These are phyloP conservation scores for Anhinga rufa DNA, from an alignment of 2,113 vertebrate species.

Conservation along the genomic window DNA sequence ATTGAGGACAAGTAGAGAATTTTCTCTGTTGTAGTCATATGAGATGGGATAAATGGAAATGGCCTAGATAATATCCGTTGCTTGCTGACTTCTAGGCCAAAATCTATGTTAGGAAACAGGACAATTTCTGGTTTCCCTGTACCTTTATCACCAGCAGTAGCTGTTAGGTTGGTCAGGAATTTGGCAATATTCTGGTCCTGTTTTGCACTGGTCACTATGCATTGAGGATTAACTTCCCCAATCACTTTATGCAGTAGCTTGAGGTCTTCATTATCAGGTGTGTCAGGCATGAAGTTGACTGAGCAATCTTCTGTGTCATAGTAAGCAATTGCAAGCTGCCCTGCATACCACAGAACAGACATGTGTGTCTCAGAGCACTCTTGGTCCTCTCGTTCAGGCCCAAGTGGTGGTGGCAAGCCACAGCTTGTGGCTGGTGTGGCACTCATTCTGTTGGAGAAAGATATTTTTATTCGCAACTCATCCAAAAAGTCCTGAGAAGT, in stretches of 20 bases:
- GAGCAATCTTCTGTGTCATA: conserved; percentile 86
- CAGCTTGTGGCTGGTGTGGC: background rate
- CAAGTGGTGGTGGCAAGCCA: background rate
- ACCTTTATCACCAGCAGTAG: conserved; percentile 52
- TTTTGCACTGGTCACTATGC: conserved; percentile 90
- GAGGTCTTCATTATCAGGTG: conserved; percentile 80
- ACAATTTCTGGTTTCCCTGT: conserved; percentile 78
- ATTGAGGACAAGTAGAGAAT: conserved; percentile 88
- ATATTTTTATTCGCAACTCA: background rate
- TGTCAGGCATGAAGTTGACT: conserved; percentile 86
- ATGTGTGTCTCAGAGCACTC: conserved; percentile 74
- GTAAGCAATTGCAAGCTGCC: conserved; percentile 83
- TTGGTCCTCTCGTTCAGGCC: background rate
- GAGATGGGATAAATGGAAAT: conserved; percentile 83
- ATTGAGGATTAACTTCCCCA: conserved; percentile 80
- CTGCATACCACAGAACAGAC: conserved; percentile 81
- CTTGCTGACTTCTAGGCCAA: conserved; percentile 90
- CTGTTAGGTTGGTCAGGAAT: conserved; percentile 77
- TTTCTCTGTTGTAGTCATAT: conserved; percentile 83
- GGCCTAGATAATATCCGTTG: conserved; percentile 87
- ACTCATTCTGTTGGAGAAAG: conserved; percentile 33
- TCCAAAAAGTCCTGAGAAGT: background rate
- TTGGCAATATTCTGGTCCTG: conserved; percentile 82
- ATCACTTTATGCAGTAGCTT: conserved; percentile 84
- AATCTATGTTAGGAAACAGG: conserved; percentile 86